A percentile compares a stretch with the other conserved stretches of the same genome.
Conservation (phyloP, 2,888 invertebrate genomes). For the Idaea straminata region DNA sequence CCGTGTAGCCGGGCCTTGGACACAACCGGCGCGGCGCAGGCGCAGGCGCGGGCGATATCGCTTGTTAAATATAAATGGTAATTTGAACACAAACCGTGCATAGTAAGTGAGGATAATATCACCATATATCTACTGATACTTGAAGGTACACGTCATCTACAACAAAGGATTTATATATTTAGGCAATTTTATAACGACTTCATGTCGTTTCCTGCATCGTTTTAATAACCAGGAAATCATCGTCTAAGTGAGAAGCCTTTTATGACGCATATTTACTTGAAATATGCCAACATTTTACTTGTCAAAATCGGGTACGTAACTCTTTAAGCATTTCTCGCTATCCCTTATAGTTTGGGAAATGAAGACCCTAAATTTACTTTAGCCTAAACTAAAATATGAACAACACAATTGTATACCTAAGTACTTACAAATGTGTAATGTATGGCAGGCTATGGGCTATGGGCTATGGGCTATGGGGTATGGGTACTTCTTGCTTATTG, state of each 20-base stretch:
- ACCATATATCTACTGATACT: neutral
- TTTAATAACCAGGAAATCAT: neutral
- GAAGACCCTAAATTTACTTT: too few species aligned
- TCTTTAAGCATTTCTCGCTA: too few species aligned
- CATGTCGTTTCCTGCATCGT: neutral
- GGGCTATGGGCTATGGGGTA: too few species aligned
- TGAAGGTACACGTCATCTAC: neutral
- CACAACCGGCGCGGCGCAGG: neutral
- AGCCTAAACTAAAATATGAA: too few species aligned
- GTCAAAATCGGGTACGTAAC: too few species aligned
- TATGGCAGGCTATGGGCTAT: too few species aligned
- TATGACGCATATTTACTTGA: neutral
- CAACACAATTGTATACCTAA: too few species aligned
- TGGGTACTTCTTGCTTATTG: too few species aligned
- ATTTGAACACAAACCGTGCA: constrained; percentile 9
- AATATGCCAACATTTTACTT: too few species aligned
- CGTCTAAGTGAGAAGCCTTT: neutral
- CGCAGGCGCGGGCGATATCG: neutral
- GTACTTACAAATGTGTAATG: too few species aligned
- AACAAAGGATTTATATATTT: neutral
- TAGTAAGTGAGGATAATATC: neutral
- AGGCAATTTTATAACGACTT: neutral
- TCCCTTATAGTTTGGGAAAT: too few species aligned
- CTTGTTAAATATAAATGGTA: constrained; percentile 24
- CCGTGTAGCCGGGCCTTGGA: constrained; percentile 16